Conservation (phyloP, 2,113 vertebrate genomes). For the Arenaria interpres region DNA sequence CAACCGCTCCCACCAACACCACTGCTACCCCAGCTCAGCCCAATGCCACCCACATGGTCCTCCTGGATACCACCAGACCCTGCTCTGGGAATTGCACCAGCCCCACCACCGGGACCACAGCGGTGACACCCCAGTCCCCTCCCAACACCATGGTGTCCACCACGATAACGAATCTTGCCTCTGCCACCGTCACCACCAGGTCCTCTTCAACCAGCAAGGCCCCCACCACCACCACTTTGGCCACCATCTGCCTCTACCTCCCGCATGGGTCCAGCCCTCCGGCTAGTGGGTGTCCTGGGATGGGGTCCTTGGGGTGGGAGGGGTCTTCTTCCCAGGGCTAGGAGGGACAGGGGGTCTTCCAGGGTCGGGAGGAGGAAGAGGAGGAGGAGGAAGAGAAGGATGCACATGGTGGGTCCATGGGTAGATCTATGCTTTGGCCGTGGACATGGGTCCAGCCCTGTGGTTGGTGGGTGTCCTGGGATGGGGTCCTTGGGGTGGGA, state of each 20-base stretch:
- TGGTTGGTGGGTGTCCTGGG: not conserved
- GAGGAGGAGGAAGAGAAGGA: not conserved
- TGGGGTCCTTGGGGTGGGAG: not conserved
- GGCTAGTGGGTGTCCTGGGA: too few species aligned
- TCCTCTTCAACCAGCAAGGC: not conserved
- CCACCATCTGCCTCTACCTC: not conserved
- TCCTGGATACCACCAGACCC: not conserved
- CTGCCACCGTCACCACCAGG: not conserved
- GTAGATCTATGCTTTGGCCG: too few species aligned
- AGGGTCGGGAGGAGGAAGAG: not conserved
- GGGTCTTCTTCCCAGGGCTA: not conserved
- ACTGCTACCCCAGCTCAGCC: not conserved
- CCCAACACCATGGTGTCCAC: not conserved
- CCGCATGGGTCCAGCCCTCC: not conserved
- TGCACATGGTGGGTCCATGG: too few species aligned
- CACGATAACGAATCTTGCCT: accelerated
- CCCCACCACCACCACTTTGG: not conserved
- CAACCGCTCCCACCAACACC: accelerated
- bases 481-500: too few species aligned
- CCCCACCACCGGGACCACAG: not conserved
- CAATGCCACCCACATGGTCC: not conserved
- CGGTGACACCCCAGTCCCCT: not conserved
- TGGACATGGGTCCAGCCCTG: too few species aligned
- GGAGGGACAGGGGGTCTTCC: too few species aligned
- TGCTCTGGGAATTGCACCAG: not conserved